A percentile compares a stretch with the other conserved stretches of the same genome.
Evolutionary conservation across 2,888 invertebrate genomes (phyloP).

Genomic region (Tribolium freemani): DNA sequence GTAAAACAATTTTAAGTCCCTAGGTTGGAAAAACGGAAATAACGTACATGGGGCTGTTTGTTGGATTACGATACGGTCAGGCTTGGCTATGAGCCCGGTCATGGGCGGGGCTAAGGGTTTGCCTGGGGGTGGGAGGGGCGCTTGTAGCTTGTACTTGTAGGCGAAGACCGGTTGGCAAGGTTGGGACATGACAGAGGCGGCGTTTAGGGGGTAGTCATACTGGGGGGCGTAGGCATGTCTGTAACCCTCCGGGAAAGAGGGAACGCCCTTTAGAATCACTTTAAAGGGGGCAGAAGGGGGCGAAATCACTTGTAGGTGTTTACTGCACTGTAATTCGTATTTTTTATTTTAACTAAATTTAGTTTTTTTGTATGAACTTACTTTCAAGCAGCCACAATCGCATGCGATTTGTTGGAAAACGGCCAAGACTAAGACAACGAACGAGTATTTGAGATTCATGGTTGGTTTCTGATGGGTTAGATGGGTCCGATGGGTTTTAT

Average conservation of each 20-base stretch:
- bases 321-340: slow-evolving; percentile 60
- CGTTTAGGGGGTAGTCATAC: slow-evolving; percentile 5
- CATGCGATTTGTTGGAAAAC: slow-evolving; percentile 51
- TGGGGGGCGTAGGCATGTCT: not conserved
- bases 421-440: slow-evolving; percentile 40
- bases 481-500: not conserved
- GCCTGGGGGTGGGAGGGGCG: slow-evolving; percentile 46
- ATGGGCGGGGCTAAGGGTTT: slow-evolving; percentile 36
- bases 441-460: slow-evolving; percentile 8
- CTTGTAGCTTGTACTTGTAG: slow-evolving; percentile 50
- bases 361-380: slow-evolving; percentile 51
- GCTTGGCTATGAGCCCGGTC: slow-evolving; percentile 53
- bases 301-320: slow-evolving; percentile 59
- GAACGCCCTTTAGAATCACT: slow-evolving; percentile 57
- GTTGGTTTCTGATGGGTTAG: not conserved
- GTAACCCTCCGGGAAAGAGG: not conserved
- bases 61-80: slow-evolving; percentile 60
- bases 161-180: slow-evolving; percentile 23
- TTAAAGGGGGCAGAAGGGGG: slow-evolving; percentile 56
- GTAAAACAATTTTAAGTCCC: not conserved
- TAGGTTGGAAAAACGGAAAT: too few relatives aligned
- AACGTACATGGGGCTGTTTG: slow-evolving; percentile 1
- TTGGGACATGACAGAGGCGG: not conserved
- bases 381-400: slow-evolving; percentile 64
- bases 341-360: slow-evolving; percentile 2